A percentile compares a stretch with the other conserved stretches of the same genome.
Evolutionary conservation across 2,888 invertebrate genomes (phyloP).

Genomic region (Agrotis clavis): DNA sequence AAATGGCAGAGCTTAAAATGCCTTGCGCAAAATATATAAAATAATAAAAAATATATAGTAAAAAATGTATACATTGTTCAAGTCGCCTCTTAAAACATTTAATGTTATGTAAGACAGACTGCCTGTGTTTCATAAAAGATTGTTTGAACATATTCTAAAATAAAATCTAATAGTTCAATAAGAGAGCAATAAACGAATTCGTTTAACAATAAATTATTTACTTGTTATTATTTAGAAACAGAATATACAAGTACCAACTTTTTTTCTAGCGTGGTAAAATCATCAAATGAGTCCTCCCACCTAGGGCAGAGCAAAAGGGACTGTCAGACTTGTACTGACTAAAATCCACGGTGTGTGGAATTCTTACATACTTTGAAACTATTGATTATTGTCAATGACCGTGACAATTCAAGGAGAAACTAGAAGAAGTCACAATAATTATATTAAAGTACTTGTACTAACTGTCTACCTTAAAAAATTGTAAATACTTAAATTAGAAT

Average conservation of each 20-base stretch:
- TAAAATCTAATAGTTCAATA: slow-evolving; percentile 22
- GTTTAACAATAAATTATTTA: slow-evolving; percentile 2
- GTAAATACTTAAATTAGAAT: background rate
- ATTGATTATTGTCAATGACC: too few species aligned
- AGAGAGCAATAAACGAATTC: slow-evolving; percentile 13
- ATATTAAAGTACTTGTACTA: background rate
- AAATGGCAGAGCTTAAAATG: slow-evolving; percentile 5
- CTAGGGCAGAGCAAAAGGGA: too few species aligned
- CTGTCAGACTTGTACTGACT: too few species aligned
- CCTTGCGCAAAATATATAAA: slow-evolving; percentile 1
- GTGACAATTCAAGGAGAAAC: too few species aligned
- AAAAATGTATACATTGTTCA: background rate
- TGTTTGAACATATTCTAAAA: slow-evolving; percentile 44
- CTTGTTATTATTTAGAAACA: slow-evolving; percentile 14
- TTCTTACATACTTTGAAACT: too few species aligned
- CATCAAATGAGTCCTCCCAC: too few species aligned
- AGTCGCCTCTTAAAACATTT: background rate
- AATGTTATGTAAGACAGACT: slow-evolving; percentile 12
- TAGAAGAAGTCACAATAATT: background rate
- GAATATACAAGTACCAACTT: slow-evolving; percentile 9
- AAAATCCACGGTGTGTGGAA: too few species aligned
- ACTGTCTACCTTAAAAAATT: background rate
- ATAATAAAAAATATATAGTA: background rate
- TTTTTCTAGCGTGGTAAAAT: too few species aligned
- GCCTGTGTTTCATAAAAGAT: slow-evolving; percentile 27